Evolutionary conservation across 2,888 invertebrate species (phyloP).

Genomic region (Pristionchus maxplancki): DNA sequence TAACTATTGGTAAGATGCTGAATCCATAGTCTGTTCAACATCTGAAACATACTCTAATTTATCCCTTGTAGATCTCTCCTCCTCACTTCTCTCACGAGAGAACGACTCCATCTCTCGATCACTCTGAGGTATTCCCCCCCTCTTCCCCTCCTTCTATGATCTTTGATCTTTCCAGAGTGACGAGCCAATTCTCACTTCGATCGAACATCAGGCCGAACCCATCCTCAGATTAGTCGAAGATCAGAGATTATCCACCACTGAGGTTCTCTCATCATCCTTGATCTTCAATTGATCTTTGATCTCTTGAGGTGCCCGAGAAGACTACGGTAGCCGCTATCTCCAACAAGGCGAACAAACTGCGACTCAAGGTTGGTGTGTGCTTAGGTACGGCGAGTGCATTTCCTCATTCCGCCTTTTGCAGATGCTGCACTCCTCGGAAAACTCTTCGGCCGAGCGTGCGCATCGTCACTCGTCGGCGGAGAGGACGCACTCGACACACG

Average conservation of each 20-base stretch:
- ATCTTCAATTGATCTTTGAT: slow-evolving; percentile 7
- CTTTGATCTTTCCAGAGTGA: neutral
- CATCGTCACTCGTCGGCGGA: slow-evolving; percentile 25
- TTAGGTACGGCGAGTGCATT: neutral
- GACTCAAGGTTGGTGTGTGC: slow-evolving; percentile 12
- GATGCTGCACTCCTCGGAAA: neutral
- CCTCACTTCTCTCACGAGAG: slow-evolving; percentile 6
- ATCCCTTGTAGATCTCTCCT: neutral
- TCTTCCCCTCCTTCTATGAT: neutral
- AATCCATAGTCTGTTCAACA: too few species aligned
- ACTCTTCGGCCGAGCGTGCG: neutral
- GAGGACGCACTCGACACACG: slow-evolving; percentile 28
- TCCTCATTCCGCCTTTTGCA: neutral
- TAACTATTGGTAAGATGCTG: neutral
- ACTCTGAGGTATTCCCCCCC: neutral
- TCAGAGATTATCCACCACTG: neutral
- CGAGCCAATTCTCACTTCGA: neutral
- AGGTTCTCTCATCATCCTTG: neutral
- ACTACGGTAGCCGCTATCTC: neutral
- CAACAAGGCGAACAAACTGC: slow-evolving; percentile 28
- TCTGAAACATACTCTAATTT: too few species aligned
- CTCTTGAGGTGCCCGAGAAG: neutral
- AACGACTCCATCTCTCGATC: neutral
- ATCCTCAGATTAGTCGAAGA: neutral
- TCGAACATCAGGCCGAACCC: neutral